These are phyloP conservation scores for Callyntrura guangdongensis DNA, from an alignment of 2,888 invertebrate species.

Conservation along the genomic window DNA sequence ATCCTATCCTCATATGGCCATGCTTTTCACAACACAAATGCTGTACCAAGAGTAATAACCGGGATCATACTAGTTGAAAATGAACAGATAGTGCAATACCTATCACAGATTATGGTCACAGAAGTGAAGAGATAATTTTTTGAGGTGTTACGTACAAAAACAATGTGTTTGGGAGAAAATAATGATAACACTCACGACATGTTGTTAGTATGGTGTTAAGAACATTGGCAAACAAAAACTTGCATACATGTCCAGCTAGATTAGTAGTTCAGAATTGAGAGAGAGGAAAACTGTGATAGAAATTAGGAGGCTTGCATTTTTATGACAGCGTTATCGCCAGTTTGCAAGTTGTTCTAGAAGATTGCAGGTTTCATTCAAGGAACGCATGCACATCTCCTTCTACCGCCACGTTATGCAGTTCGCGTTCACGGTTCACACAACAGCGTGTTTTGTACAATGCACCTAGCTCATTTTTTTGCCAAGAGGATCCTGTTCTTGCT, in stretches of 20 bases:
- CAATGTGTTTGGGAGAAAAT: no score
- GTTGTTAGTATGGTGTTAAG: background rate
- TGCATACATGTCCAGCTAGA: background rate
- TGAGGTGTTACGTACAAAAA: background rate
- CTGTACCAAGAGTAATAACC: background rate
- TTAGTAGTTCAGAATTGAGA: background rate
- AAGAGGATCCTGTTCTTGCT: slow-evolving; percentile 6
- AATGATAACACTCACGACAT: no score
- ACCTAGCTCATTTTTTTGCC: slow-evolving; percentile 11
- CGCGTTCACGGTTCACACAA: background rate
- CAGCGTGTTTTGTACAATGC: background rate
- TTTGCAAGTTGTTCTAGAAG: background rate
- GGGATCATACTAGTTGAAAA: background rate
- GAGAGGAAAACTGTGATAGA: background rate
- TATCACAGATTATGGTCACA: background rate
- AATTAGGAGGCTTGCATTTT: slow-evolving; percentile 3
- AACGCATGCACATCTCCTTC: no score
- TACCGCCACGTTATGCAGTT: background rate
- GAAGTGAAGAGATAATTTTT: background rate
- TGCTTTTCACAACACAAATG: background rate
- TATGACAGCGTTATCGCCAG: background rate
- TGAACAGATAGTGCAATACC: background rate
- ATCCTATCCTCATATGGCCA: background rate
- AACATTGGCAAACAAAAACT: background rate
- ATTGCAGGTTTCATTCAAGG: background rate